A percentile compares a stretch with the other conserved stretches of the same genome.
Evolutionary conservation across 1,140 invertebrate genomes (phyloP).

Genomic region (Pristionchus pacificus): DNA sequence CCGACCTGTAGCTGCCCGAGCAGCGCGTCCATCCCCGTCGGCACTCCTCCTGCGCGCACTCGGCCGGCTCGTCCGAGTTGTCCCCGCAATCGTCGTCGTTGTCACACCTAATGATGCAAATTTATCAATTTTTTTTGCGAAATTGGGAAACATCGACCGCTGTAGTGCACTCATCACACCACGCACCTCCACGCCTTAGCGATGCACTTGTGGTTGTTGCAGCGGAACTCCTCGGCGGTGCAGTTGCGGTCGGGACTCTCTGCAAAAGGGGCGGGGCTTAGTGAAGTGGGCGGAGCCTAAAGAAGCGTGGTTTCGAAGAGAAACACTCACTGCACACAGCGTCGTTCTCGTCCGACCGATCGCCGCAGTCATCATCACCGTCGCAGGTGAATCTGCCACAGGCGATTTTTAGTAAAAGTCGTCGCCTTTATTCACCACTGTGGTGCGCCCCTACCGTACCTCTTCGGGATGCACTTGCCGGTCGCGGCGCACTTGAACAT

Average conservation of each 20-base stretch:
- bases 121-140: no score
- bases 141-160: no score
- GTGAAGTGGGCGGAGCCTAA: no score
- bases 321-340: slow-evolving; percentile 38
- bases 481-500: slow-evolving; percentile 81
- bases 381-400: slow-evolving; percentile 78
- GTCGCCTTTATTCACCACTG: no score
- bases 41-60: slow-evolving; percentile 43
- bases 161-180: no score
- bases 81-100: slow-evolving; percentile 77
- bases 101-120: no score
- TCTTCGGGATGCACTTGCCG: slow-evolving; percentile 83
- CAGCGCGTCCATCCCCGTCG: slow-evolving; percentile 50
- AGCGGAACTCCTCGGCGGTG: slow-evolving; percentile 68
- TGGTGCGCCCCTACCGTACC: slow-evolving; percentile 46
- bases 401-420: background rate
- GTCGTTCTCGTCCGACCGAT: slow-evolving; percentile 49
- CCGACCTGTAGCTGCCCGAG: slow-evolving; percentile 34
- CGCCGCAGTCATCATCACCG: slow-evolving; percentile 58
- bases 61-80: slow-evolving; percentile 69
- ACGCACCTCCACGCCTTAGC: slow-evolving; percentile 66
- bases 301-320: no score
- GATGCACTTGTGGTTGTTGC: slow-evolving; percentile 77
- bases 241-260: slow-evolving; percentile 49
- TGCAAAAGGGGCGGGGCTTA: no score